A percentile compares a stretch with the other conserved stretches of the same genome.
Evolutionary conservation across 92 coral and sea anemone species (phyloP).

Genomic region (Palythoa grandiflora): DNA sequence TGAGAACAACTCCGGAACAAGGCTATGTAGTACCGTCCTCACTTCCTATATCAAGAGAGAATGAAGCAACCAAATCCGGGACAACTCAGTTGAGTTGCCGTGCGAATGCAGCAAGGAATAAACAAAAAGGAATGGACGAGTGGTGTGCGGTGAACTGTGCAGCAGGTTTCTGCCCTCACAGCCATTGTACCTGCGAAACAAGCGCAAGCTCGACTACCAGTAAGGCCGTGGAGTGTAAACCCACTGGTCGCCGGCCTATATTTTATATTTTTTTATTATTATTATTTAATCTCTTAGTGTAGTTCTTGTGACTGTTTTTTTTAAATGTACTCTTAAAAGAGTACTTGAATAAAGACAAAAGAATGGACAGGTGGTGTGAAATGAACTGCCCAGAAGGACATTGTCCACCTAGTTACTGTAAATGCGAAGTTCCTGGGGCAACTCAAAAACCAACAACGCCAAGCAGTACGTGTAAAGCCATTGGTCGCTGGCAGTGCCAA

Average conservation of each 20-base stretch:
- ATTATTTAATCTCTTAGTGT: too few relatives aligned
- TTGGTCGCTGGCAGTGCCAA: not conserved
- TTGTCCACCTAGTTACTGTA: conserved; percentile 31
- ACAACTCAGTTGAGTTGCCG: not conserved
- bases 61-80: not conserved
- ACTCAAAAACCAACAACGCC: not conserved
- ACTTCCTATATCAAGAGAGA: not conserved
- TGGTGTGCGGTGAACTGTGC: conserved; percentile 15
- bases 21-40: not conserved
- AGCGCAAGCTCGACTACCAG: not conserved
- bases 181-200: not conserved
- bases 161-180: conserved; percentile 16
- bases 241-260: too few relatives aligned
- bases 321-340: too few relatives aligned
- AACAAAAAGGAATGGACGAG: not conserved
- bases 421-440: not conserved
- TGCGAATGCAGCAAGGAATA: not conserved
- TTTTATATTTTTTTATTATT: too few relatives aligned
- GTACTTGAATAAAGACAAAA: too few relatives aligned
- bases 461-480: not conserved
- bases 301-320: too few relatives aligned
- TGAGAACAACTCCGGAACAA: not conserved
- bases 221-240: conserved; percentile 7
- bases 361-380: conserved; percentile 52
- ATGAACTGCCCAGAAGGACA: conserved; percentile 25